These are phyloP conservation scores for Antheraea assamensis DNA, from an alignment of 2,888 invertebrate genomes.

Conservation along the genomic window DNA sequence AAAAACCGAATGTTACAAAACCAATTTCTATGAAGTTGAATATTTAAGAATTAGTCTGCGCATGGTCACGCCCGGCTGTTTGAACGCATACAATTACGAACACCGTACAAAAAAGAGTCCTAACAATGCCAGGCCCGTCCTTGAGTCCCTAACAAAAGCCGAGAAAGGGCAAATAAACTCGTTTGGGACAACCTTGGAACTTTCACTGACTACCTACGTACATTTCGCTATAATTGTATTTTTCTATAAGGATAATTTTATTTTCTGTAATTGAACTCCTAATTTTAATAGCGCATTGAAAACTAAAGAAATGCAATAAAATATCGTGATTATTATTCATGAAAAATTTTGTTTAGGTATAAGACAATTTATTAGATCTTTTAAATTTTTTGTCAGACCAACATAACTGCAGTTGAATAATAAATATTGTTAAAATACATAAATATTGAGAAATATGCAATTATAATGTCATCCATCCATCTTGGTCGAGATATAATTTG, in stretches of 20 bases:
- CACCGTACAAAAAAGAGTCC: conserved; percentile 66
- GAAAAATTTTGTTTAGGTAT: not conserved
- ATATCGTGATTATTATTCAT: not conserved
- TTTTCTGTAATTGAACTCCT: not conserved
- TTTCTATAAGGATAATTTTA: conserved; percentile 15
- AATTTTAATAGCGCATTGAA: not conserved
- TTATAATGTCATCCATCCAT: conserved; percentile 47
- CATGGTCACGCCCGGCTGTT: conserved; percentile 67
- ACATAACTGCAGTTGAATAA: not conserved
- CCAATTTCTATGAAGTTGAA: not conserved
- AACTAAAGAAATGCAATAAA: not conserved
- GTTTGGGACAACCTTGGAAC: conserved; percentile 76
- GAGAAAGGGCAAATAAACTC: conserved; percentile 81
- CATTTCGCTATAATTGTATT: conserved; percentile 48
- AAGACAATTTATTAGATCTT: not conserved
- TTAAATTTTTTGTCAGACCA: no score
- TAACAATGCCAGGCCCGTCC: conserved; percentile 77
- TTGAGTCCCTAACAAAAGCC: conserved; percentile 78
- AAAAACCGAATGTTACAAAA: conserved; percentile 23
- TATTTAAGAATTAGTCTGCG: conserved; percentile 51
- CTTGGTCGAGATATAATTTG: conserved; percentile 70
- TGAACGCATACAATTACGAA: conserved; percentile 78
- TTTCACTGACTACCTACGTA: conserved; percentile 78
- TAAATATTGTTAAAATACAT: not conserved
- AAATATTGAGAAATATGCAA: not conserved